Evolutionary conservation across 2,888 invertebrate species (phyloP), one percentile per base, ranked within the genome.

Genomic region (Habrosyne pyritoides): DNA sequence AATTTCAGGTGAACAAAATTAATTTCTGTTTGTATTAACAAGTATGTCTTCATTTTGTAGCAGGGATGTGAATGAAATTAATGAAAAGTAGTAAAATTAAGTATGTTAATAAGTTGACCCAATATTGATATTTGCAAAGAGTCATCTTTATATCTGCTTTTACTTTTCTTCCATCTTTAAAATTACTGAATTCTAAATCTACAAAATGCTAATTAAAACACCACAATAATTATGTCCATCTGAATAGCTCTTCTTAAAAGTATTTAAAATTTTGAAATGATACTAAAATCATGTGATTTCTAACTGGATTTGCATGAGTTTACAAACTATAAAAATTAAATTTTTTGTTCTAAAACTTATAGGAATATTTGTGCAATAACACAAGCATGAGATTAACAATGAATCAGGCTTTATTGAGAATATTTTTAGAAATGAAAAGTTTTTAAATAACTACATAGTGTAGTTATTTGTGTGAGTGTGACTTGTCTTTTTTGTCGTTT

Each of bases 401-500:
- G 21, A 52, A 54, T 58, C 58, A 56, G 55, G 59, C 47, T 52
- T 54, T 30, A 55, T 48, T 58, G 53, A 57, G 60, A 60, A 62
- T 54, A 62, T 54, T 60, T 55, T 60, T 54, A 67, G 58, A 61
- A 61, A 48, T 62, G 63, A 57, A 53, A 56, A 53, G 28, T 28
- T 59, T 50, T 63, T 66, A 47, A 62, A 65, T 63, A 61, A 66
- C 55, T 64, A 65, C 60, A 49, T 85, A 83, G 81, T 73, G 79
- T 89, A 86, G 88, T 84, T 81, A 85, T 84, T 81, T 89, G 78
- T 84, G 81, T 91, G 83, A 83, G 84, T 92, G 90, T 92, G 91
- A 93, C 89, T 87, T 90, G 89, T 88, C 84, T 92, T 89, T 86
- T 91, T 91, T 89, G 83, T 87, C 84, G 80, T 88, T 84, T 91